Evolutionary conservation across 2,113 vertebrate genomes (phyloP).

Genomic region (Gasterosteus aculeatus): DNA sequence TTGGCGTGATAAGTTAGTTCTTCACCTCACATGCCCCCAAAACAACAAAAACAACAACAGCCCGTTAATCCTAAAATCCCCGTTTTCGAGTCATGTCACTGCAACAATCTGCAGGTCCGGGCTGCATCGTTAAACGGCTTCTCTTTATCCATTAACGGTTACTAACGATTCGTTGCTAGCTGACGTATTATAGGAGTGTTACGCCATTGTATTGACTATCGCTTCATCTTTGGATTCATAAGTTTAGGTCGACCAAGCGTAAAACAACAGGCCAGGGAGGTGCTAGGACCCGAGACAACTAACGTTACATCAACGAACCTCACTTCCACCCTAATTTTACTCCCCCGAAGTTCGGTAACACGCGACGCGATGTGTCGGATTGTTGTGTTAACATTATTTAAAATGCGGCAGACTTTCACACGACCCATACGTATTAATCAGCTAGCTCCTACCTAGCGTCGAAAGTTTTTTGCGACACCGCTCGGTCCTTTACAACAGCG

Average conservation of each 20-base stretch:
- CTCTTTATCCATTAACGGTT: neutral
- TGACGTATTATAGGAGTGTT: neutral
- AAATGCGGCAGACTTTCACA: neutral
- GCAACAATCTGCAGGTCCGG: conserved; percentile 36
- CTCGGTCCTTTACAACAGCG: conserved; percentile 59
- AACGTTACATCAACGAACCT: neutral
- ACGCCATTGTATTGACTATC: neutral
- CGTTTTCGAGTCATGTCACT: conserved; percentile 52
- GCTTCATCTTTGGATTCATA: conserved; percentile 1
- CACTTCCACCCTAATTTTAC: neutral
- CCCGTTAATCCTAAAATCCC: conserved; percentile 76
- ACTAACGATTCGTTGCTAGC: neutral
- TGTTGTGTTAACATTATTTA: accelerated
- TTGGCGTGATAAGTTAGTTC: conserved; percentile 38
- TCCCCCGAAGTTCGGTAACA: accelerated
- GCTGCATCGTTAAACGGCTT: conserved; percentile 8
- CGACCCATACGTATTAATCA: neutral
- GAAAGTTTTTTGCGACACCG: conserved; percentile 72
- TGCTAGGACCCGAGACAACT: conserved; percentile 37
- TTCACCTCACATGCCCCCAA: conserved; percentile 61
- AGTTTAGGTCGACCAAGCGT: conserved; percentile 7
- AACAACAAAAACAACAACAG: conserved; percentile 38
- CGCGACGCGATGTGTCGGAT: accelerated
- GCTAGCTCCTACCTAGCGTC: conserved; percentile 38
- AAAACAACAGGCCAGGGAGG: conserved; percentile 56